Evolutionary conservation across 1,140 invertebrate species (phyloP).

Genomic region (Brachystomella parvula): DNA sequence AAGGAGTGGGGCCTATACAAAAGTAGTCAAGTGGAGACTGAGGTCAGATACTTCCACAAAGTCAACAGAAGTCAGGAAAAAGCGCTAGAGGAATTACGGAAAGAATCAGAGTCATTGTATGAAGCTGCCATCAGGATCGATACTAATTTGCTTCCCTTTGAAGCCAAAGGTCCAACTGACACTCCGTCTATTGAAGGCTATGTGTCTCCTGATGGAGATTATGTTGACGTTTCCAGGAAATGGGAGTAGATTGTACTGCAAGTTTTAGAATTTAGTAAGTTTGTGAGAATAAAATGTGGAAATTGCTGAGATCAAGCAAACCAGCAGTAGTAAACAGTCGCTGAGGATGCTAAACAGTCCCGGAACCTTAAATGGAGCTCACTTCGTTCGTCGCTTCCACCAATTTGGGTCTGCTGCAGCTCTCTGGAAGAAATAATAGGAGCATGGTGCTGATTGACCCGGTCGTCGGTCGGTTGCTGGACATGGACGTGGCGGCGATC

Average conservation of each 20-base stretch:
- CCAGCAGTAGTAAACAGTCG: too few relatives aligned
- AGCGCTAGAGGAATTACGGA: constrained; percentile 65
- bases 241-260: constrained; percentile 50
- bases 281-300: too few relatives aligned
- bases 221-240: constrained; percentile 68
- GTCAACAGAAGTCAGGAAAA: constrained; percentile 60
- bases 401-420: too few relatives aligned
- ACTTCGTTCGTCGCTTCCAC: too few relatives aligned
- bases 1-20: constrained; percentile 69
- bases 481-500: too few relatives aligned
- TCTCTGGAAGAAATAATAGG: too few relatives aligned
- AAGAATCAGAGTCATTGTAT: constrained; percentile 72
- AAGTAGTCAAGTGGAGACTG: constrained; percentile 51
- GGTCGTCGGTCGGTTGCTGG: too few relatives aligned
- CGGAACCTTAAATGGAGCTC: too few relatives aligned
- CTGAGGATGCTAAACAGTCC: too few relatives aligned
- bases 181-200: constrained; percentile 73
- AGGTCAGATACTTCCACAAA: constrained; percentile 59
- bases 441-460: too few relatives aligned
- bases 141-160: constrained; percentile 56
- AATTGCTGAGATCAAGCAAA: too few relatives aligned
- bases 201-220: constrained; percentile 71
- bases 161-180: constrained; percentile 57
- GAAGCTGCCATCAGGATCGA: constrained; percentile 70
- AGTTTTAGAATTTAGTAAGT: too few relatives aligned